A percentile compares a stretch with the other conserved stretches of the same genome.
These are phyloP conservation scores for Colossoma macropomum DNA, from an alignment of 2,113 vertebrate genomes.

Conservation along the genomic window DNA sequence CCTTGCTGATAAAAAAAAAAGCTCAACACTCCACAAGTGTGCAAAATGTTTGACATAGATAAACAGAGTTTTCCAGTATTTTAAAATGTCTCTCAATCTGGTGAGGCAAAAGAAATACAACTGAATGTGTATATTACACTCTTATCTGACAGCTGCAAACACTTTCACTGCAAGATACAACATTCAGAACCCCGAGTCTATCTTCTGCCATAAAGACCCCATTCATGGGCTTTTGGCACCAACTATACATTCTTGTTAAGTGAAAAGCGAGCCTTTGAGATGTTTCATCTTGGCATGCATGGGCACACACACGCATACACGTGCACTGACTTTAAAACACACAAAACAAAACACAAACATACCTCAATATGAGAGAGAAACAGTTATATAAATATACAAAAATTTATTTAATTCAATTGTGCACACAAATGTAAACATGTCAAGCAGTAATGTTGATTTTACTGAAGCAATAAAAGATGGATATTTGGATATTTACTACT, in stretches of 20 bases:
- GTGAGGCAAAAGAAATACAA: background rate
- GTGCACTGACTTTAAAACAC: background rate
- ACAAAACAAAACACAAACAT: background rate
- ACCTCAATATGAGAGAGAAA: background rate
- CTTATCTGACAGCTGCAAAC: constrained; percentile 46
- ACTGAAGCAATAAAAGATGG: too few species aligned
- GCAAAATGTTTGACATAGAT: background rate
- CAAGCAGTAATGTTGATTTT: too few species aligned
- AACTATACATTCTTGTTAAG: constrained; percentile 32
- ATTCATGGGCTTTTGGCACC: constrained; percentile 43
- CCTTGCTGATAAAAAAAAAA: background rate
- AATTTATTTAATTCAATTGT: too few species aligned
- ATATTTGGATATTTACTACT: too few species aligned
- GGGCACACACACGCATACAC: background rate
- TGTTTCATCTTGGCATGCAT: constrained; percentile 42
- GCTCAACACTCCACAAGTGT: background rate
- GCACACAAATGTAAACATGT: too few species aligned
- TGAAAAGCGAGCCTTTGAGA: constrained; percentile 30
- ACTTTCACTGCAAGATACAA: constrained; percentile 38
- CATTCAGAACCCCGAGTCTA: constrained; percentile 34
- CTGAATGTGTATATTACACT: constrained; percentile 24
- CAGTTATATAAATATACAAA: background rate
- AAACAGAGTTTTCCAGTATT: background rate
- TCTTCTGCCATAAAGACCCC: constrained; percentile 47
- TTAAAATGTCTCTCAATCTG: constrained; percentile 6